Evolutionary conservation across 1,140 invertebrate species (phyloP).

Genomic region (Eupeodes corollae): DNA sequence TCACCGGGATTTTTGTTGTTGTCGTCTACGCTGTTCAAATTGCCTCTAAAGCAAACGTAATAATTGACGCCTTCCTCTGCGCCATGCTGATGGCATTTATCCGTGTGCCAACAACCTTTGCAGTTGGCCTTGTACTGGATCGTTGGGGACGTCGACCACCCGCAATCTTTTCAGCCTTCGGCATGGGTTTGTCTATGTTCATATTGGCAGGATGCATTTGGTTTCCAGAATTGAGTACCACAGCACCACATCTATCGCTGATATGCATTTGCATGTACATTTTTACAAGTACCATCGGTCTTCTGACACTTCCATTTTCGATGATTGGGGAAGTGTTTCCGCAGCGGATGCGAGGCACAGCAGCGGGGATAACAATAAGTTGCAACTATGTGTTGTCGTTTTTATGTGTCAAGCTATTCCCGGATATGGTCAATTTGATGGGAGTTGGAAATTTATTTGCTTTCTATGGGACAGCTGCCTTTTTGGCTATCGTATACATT

Average conservation of each 20-base stretch:
- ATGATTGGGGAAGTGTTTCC: slow-evolving; percentile 60
- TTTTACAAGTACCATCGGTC: slow-evolving; percentile 44
- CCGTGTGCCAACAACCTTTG: slow-evolving; percentile 38
- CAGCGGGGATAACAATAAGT: slow-evolving; percentile 48
- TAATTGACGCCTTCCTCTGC: slow-evolving; percentile 40
- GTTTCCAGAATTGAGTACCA: slow-evolving; percentile 10
- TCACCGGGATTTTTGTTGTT: slow-evolving; percentile 56
- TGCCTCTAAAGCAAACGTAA: slow-evolving; percentile 40
- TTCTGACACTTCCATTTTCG: slow-evolving; percentile 51
- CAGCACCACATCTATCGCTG: slow-evolving; percentile 21
- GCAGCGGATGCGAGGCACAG: slow-evolving; percentile 45
- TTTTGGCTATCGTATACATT: slow-evolving; percentile 54
- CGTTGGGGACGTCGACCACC: slow-evolving; percentile 42
- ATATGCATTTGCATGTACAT: slow-evolving; percentile 42
- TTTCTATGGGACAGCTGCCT: slow-evolving; percentile 51
- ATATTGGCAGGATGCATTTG: slow-evolving; percentile 30
- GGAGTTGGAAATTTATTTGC: slow-evolving; percentile 51
- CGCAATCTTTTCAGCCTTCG: slow-evolving; percentile 43
- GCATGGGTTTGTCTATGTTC: slow-evolving; percentile 45
- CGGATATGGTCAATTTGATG: slow-evolving; percentile 40
- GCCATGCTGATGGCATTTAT: slow-evolving; percentile 41
- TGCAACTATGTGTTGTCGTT: slow-evolving; percentile 56
- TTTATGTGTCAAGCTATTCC: slow-evolving; percentile 55
- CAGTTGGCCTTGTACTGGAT: slow-evolving; percentile 40
- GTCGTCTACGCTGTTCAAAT: slow-evolving; percentile 58